A percentile compares a stretch with the other conserved stretches of the same genome.
Conservation (phyloP, 2,888 invertebrate genomes). For the Ochlodes sylvanus region DNA sequence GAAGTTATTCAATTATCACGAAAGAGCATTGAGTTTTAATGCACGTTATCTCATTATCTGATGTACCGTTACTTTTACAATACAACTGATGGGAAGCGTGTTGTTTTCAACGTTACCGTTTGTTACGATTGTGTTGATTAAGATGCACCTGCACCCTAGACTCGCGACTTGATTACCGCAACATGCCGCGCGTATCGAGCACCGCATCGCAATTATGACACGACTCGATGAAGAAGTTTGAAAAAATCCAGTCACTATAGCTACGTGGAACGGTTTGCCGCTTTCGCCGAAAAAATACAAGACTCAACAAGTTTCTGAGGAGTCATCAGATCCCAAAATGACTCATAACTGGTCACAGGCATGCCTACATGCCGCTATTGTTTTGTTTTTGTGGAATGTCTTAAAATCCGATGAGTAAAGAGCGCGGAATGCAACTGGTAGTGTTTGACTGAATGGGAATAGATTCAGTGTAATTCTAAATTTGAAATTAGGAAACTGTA, state of each 20-base stretch:
- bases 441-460: constrained; percentile 41
- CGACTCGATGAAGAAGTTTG: constrained; percentile 53
- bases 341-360: constrained; percentile 73
- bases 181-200: constrained; percentile 52
- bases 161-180: constrained; percentile 48
- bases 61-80: constrained; percentile 72
- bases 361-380: constrained; percentile 63
- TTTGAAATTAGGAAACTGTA: constrained; percentile 40
- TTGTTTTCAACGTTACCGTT: constrained; percentile 62
- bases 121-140: constrained; percentile 61
- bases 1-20: constrained; percentile 63
- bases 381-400: constrained; percentile 77
- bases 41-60: constrained; percentile 62
- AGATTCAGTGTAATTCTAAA: constrained; percentile 41
- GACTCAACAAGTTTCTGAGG: constrained; percentile 53
- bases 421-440: constrained; percentile 43
- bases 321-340: constrained; percentile 73
- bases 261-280: constrained; percentile 58
- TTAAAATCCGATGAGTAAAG: constrained; percentile 66
- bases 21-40: constrained; percentile 52
- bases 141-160: constrained; percentile 42
- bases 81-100: constrained; percentile 65
- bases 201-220: constrained; percentile 62
- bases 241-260: constrained; percentile 61
- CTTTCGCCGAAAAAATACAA: constrained; percentile 55